Base-by-base conservation (phyloP, 1,140 invertebrate genomes). In the Drosophila ogumai region DNA sequence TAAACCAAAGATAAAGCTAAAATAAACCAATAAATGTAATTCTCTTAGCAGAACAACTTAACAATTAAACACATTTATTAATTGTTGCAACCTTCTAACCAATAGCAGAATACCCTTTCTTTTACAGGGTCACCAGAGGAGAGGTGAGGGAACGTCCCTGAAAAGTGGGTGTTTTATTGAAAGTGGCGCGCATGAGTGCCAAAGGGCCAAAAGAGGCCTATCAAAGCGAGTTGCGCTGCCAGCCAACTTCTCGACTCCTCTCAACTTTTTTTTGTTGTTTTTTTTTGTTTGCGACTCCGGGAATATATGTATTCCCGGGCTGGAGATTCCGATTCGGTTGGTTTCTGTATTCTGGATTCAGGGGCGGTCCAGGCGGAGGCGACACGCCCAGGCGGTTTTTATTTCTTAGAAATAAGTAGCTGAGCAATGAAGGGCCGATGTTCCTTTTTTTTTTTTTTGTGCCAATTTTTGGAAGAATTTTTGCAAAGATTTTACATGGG, bases 121-220 rank as follows among this genome's bases (percentile, higher is more conserved):
- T 13, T 36, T 13, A 7, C 7, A 15, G 12, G 32, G 50, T 22
- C 13, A 3, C 13, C 0, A 3, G 15, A 6, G 13, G 6, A 19
- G 49, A 28, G 34, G 41, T 34, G 64, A 72, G 50, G 66, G 34
- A 36, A 57, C 59, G 58, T 56, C 60, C 56, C 58, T 41, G 50
- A 81, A 85, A 86, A 86, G 82, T 86, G 82, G 82, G 82, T 86
- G 82, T 86, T 86, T 82, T 86, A 82, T 86, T 86, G 69, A 85
- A 78, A 82, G 82, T 86, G 78, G 82, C 63, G 82, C 78, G 82
- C 82, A 77, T 85, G 81, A 85, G 78, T 79, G 65, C 76, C 76
- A 71, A 77, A 74, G 77, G 61, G 80, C 57, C 61, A 67, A 57
- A 50, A 50, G 36, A 76, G 74, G 60, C 72, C 72, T 75, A 75